Evolutionary conservation across 35 echinoderm and acorn worm species (phyloP).

Genomic region (Patiria miniata): DNA sequence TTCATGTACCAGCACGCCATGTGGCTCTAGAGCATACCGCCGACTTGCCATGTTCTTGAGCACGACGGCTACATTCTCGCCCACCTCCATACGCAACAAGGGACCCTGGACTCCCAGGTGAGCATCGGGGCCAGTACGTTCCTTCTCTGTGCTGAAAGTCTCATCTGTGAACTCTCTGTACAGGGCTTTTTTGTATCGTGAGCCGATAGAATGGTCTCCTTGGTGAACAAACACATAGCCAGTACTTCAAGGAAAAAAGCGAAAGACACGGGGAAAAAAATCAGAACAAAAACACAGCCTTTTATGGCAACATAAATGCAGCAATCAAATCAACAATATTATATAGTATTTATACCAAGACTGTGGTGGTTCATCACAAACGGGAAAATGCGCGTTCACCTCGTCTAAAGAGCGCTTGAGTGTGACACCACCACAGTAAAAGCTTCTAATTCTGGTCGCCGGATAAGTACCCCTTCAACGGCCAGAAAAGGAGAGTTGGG

Average conservation of each 20-base stretch:
- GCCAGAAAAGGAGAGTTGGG: too few relatives aligned
- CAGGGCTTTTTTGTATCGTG: conserved; percentile 74
- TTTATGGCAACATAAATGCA: too few relatives aligned
- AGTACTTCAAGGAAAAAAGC: conserved; percentile 33
- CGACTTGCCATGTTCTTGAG: conserved; percentile 81
- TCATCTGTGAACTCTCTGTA: conserved; percentile 71
- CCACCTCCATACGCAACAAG: conserved; percentile 62
- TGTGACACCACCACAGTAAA: too few relatives aligned
- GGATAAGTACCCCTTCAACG: too few relatives aligned
- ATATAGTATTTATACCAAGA: too few relatives aligned
- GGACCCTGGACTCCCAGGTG: conserved; percentile 73
- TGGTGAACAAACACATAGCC: conserved; percentile 74
- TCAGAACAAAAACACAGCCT: too few relatives aligned
- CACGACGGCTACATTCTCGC: conserved; percentile 59
- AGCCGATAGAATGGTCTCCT: conserved; percentile 71
- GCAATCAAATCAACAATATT: too few relatives aligned
- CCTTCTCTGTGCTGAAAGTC: conserved; percentile 53
- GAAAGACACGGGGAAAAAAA: background rate
- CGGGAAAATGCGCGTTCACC: too few relatives aligned
- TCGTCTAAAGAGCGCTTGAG: too few relatives aligned
- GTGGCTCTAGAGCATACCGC: conserved; percentile 60
- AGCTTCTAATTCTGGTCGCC: too few relatives aligned
- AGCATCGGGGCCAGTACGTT: background rate
- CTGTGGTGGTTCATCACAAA: too few relatives aligned
- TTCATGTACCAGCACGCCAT: conserved; percentile 58